Evolutionary conservation across 2,888 invertebrate species (phyloP).

Genomic region (Coremacera marginata): DNA sequence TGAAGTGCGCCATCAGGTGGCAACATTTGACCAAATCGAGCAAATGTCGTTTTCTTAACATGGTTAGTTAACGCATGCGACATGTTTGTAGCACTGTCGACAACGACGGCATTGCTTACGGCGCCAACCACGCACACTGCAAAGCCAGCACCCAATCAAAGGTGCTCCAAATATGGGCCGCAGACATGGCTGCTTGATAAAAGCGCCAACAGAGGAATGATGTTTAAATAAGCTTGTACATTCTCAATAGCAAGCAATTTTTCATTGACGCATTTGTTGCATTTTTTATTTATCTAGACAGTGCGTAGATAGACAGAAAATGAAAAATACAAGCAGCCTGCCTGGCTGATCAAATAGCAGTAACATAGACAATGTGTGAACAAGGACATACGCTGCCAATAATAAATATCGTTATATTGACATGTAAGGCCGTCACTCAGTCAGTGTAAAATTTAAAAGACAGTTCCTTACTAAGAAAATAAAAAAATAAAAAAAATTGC

Average conservation of each 20-base stretch:
- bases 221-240: neutral
- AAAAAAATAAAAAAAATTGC: too few species aligned
- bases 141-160: slow-evolving; percentile 7
- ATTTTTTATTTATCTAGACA: slow-evolving; percentile 10
- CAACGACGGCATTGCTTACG: neutral
- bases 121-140: slow-evolving; percentile 31
- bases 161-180: slow-evolving; percentile 29
- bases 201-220: neutral
- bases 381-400: neutral
- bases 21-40: slow-evolving; percentile 2
- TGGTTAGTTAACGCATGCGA: neutral
- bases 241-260: neutral
- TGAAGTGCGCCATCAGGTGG: slow-evolving; percentile 3
- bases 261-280: slow-evolving; percentile 18
- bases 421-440: too few species aligned
- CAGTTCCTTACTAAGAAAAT: too few species aligned
- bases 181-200: neutral
- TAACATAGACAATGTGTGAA: neutral
- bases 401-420: neutral
- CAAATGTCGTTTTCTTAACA: slow-evolving; percentile 1
- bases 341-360: neutral
- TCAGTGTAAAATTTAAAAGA: too few species aligned
- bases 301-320: neutral
- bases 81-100: neutral
- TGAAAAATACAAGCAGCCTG: neutral